phyloP scores from a whole-genome alignment of 2,113 vertebrate species.

The Mirza zaza region DNA sequence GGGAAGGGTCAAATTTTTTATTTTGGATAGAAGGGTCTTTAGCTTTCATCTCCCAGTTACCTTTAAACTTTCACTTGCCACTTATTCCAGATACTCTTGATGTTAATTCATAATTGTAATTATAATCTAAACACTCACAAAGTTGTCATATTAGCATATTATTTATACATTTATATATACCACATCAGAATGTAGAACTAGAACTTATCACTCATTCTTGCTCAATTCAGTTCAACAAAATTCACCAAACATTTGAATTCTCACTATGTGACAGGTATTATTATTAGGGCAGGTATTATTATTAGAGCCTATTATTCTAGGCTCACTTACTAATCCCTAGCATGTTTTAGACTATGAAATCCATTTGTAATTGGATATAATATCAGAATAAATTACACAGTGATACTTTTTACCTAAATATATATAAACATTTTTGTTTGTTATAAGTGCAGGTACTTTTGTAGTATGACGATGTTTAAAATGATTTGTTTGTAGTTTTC shows the following conservation, averaged over 20 bases:
- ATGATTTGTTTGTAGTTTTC: not conserved
- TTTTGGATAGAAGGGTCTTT: not conserved
- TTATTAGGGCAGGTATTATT: not conserved
- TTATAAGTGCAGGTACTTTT: not conserved
- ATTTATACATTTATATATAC: not conserved
- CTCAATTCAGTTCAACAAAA: not conserved
- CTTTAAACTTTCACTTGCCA: not conserved
- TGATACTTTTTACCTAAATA: not conserved
- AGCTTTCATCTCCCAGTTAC: not conserved
- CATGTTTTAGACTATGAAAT: not conserved
- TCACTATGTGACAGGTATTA: not conserved
- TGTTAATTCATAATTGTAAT: not conserved
- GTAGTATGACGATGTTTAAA: not conserved
- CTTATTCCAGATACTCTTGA: not conserved
- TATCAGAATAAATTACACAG: slow-evolving; percentile 26
- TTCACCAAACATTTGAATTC: not conserved
- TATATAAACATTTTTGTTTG: not conserved
- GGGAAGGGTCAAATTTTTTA: not conserved
- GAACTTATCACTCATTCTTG: not conserved
- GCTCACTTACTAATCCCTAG: not conserved
- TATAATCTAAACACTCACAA: not conserved
- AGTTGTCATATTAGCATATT: not conserved
- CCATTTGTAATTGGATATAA: not conserved
- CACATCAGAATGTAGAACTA: not conserved
- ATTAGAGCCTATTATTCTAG: not conserved